Evolutionary conservation across 2,797 vertebrate genomes (phyloP).

Genomic region (Scolopax rusticola): DNA sequence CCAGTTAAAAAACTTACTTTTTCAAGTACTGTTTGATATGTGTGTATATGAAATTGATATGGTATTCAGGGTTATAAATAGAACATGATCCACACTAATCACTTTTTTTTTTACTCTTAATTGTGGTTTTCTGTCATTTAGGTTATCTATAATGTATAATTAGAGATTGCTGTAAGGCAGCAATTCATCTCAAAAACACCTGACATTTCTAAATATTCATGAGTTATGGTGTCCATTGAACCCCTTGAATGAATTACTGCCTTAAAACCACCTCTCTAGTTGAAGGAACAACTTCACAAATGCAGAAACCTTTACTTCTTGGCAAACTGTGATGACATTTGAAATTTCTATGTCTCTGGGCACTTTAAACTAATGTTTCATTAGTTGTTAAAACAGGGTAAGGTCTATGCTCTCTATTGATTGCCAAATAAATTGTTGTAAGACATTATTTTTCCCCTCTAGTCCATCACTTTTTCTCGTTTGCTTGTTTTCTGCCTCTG

Average conservation of each 20-base stretch:
- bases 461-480: not conserved
- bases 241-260: constrained; percentile 13
- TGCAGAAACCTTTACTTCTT: constrained; percentile 25
- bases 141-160: constrained; percentile 32
- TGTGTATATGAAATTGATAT: not conserved
- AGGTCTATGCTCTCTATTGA: constrained; percentile 19
- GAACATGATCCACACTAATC: not conserved
- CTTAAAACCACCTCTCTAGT: not conserved
- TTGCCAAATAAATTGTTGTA: not conserved
- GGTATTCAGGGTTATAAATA: not conserved
- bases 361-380: constrained; percentile 29
- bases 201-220: constrained; percentile 43
- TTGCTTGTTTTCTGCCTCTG: constrained; percentile 14
- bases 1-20: not conserved
- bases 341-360: not conserved
- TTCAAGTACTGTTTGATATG: not conserved
- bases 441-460: not conserved
- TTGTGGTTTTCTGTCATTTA: constrained; percentile 15
- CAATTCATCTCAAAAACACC: constrained; percentile 3
- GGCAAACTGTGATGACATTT: not conserved
- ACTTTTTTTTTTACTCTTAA: constrained; percentile 5
- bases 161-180: constrained; percentile 6
- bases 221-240: not conserved
- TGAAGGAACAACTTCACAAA: not conserved
- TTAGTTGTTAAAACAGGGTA: constrained; percentile 38